These are phyloP conservation scores for Laticauda laticaudata DNA, from an alignment of 2,113 vertebrate species.

Conservation along the genomic window DNA sequence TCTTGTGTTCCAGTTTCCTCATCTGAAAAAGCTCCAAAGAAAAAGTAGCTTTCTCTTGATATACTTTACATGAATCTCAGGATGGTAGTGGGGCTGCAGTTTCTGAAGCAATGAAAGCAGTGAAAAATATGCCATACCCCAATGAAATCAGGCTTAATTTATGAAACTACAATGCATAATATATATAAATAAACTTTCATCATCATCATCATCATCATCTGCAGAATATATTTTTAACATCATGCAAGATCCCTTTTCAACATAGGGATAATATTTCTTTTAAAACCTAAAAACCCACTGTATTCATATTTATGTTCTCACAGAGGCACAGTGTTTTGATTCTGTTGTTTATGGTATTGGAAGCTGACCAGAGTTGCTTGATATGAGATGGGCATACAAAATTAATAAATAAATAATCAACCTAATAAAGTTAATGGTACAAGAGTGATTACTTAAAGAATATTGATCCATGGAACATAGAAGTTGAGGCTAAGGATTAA, in stretches of 20 bases:
- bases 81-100: not conserved
- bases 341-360: not conserved
- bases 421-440: not conserved
- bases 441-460: not conserved
- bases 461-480: not conserved
- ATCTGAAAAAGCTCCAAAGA: not conserved
- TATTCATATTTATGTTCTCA: not conserved
- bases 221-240: not conserved
- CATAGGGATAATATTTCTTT: not conserved
- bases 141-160: not conserved
- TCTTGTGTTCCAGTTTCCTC: not conserved
- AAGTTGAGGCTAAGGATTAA: not conserved
- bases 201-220: not conserved
- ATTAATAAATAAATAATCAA: not conserved
- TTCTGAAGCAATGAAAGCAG: not conserved
- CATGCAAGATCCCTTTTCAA: not conserved
- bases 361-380: not conserved
- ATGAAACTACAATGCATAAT: not conserved
- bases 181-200: not conserved
- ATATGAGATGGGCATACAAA: not conserved
- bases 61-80: not conserved
- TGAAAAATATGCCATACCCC: not conserved
- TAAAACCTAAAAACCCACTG: not conserved
- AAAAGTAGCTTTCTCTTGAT: not conserved
- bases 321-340: not conserved